Evolutionary conservation across 2,797 vertebrate species (phyloP), one percentile per base, ranked within the genome.

Genomic region (Ciconia nigra): DNA sequence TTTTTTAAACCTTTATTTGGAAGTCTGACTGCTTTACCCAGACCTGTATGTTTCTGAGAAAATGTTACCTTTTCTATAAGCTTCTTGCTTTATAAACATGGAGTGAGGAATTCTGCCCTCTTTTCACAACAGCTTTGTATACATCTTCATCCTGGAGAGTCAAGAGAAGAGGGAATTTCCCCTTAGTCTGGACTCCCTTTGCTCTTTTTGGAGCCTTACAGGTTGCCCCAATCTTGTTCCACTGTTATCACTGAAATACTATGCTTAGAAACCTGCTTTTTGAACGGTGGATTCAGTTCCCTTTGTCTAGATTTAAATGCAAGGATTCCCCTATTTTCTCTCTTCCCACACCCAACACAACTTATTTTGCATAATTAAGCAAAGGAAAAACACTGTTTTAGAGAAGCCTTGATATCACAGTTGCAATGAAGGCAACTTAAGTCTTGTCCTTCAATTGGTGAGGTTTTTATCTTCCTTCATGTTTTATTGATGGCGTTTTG

Each of bases 401-500:
- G 59, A 76, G 65, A 73, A 83, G 28, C 72, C 54, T 62, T 83
- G 21, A 3, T 90, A 61, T 42, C 28, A 28, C 12, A 62, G n/a
- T 80, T 11, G 5, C n/a, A 80, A 14, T 49, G 37, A 84, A 95
- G 87, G 58, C 54, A 90, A 44, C 13, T 90, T 57, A 76, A 58
- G 39, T 66, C 42, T 79, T 83, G 19, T 77, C 80, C 82, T 95
- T 86, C 89, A 85, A 76, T 67, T 33, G 25, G 14, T 73, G 66
- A 13, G 15, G n/a, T 57, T 96, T 83, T 90, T 95, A 70, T 96
- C 41, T 91, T 92, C 29, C 55, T 71, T 96, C 24, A 37, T 95
- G 51, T 90, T 89, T 94, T 94, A 92, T 93, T 93, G 86, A 94
- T 31, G 41, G 46, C 13, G 3, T 67, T 93, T 96, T 90, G 85